Evolutionary conservation across 2,888 invertebrate genomes (phyloP).

Genomic region (Tanytarsus gracilentus): DNA sequence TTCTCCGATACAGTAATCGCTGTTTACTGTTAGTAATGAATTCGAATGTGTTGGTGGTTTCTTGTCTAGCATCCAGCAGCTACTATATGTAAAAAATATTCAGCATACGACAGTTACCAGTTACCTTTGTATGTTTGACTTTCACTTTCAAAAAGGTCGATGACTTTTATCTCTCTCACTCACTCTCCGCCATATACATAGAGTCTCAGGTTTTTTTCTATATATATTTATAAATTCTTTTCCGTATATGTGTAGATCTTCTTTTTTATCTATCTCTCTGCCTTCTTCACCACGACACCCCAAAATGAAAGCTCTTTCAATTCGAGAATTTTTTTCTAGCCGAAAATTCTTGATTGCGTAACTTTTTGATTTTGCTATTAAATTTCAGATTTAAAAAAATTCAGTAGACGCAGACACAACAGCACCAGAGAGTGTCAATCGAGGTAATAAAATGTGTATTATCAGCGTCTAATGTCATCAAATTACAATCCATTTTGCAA

Average conservation of each 20-base stretch:
- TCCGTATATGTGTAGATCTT: constrained; percentile 16
- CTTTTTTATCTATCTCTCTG: background rate
- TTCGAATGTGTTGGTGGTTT: constrained; percentile 10
- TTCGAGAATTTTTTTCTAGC: background rate
- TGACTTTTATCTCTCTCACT: constrained; percentile 9
- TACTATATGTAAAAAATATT: constrained; percentile 12
- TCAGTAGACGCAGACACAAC: background rate
- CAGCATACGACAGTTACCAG: constrained; percentile 23
- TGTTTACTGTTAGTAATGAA: constrained; percentile 22
- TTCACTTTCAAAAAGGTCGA: constrained; percentile 28
- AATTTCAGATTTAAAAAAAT: too few relatives aligned
- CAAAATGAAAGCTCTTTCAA: background rate
- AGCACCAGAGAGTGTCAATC: background rate
- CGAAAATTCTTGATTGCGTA: too few relatives aligned
- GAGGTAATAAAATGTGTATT: background rate
- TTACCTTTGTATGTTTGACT: constrained; percentile 27
- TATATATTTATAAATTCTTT: constrained; percentile 5
- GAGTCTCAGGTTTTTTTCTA: background rate
- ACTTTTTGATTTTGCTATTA: too few relatives aligned
- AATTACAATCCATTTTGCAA: background rate
- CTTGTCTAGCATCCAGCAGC: constrained; percentile 24
- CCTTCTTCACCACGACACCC: background rate
- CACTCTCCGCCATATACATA: background rate
- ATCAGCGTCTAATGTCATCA: too few relatives aligned
- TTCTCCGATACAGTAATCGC: constrained; percentile 14